These are phyloP conservation scores for Penaeus monodon DNA, from an alignment of 2,888 invertebrate genomes.

Conservation along the genomic window DNA sequence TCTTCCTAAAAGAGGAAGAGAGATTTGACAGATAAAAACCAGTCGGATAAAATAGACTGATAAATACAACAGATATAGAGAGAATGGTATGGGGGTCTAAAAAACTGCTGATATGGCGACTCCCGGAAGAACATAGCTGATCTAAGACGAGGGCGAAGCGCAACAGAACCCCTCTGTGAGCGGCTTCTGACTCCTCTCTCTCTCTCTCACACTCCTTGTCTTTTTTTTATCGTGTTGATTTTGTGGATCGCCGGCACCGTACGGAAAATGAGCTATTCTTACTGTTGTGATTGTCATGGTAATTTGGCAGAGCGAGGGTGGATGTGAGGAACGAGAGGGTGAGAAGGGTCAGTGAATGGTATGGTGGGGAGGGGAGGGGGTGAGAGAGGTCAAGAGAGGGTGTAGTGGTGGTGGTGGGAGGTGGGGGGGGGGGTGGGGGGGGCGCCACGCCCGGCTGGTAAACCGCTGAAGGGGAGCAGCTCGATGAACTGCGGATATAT, in stretches of 20 bases:
- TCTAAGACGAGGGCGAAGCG: too few species aligned
- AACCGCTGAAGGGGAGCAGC: too few species aligned
- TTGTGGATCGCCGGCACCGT: neutral
- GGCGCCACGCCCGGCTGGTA: too few species aligned
- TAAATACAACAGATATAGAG: too few species aligned
- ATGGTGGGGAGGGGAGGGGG: neutral
- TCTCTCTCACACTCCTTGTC: neutral
- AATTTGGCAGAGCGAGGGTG: constrained; percentile 20
- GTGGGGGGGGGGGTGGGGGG: neutral
- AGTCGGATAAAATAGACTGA: too few species aligned
- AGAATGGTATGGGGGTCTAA: too few species aligned
- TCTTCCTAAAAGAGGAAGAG: too few species aligned
- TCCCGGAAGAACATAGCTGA: too few species aligned
- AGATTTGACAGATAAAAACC: too few species aligned
- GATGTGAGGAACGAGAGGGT: neutral
- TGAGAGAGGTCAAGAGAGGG: neutral
- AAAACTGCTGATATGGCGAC: too few species aligned
- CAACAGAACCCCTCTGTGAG: too few species aligned
- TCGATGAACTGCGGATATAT: too few species aligned
- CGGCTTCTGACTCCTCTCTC: neutral
- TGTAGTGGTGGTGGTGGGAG: neutral
- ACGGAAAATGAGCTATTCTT: constrained; percentile 26
- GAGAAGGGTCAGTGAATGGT: neutral
- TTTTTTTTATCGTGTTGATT: neutral
- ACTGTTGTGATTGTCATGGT: constrained; percentile 38